These are phyloP conservation scores for Zophobas atratus DNA, from an alignment of 1,140 invertebrate genomes.

Conservation along the genomic window DNA sequence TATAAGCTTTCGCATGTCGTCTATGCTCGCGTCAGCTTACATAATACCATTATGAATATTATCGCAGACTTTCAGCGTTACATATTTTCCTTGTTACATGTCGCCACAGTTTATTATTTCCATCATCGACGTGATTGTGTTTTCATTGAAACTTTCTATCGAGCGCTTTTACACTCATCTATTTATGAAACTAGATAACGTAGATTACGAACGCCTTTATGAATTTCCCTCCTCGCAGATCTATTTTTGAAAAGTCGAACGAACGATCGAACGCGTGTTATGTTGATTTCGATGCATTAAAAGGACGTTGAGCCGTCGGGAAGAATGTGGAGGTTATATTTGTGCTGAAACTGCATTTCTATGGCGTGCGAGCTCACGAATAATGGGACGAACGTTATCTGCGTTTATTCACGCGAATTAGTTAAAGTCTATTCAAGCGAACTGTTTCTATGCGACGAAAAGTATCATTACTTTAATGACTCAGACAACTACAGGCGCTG, in stretches of 20 bases:
- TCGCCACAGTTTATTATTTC: neutral
- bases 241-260: neutral
- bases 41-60: conserved; percentile 3
- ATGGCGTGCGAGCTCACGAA: too few relatives aligned
- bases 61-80: neutral
- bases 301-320: too few relatives aligned
- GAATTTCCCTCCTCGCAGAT: neutral
- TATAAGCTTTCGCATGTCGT: neutral
- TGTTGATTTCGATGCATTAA: too few relatives aligned
- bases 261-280: too few relatives aligned
- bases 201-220: neutral
- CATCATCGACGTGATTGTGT: neutral
- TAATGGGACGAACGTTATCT: too few relatives aligned
- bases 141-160: neutral
- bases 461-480: too few relatives aligned
- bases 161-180: neutral
- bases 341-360: too few relatives aligned
- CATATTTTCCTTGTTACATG: neutral
- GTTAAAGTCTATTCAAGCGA: too few relatives aligned
- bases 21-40: neutral
- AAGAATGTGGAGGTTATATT: too few relatives aligned
- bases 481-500: too few relatives aligned
- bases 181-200: conserved; percentile 1
- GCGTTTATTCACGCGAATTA: too few relatives aligned
- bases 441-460: too few relatives aligned